Percentiles rank a stretch among this genome's conserved stretches.
Evolutionary conservation across 2,113 vertebrate genomes (phyloP).

Genomic region (Conger conger): DNA sequence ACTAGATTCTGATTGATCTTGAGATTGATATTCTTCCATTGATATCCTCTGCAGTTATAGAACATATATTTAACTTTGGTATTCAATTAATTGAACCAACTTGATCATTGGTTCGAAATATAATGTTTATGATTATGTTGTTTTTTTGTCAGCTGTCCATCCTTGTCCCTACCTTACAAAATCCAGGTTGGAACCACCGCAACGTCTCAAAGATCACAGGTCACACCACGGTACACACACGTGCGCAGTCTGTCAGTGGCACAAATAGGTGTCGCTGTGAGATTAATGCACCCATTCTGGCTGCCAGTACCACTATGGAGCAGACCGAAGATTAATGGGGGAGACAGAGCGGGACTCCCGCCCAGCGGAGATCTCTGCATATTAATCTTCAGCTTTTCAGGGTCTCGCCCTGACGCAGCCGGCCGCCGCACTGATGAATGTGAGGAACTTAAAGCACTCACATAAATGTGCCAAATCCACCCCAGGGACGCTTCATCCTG

Average conservation of each 20-base stretch:
- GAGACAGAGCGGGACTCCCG: constrained; percentile 38
- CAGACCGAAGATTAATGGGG: constrained; percentile 57
- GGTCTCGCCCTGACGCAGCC: constrained; percentile 40
- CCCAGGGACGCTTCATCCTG: constrained; percentile 36
- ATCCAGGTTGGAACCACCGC: background rate
- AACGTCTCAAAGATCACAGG: background rate
- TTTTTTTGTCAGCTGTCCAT: background rate
- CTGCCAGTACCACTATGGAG: background rate
- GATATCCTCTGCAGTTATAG: constrained; percentile 24
- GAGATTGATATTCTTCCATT: background rate
- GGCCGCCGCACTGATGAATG: constrained; percentile 60
- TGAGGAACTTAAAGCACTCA: constrained; percentile 30
- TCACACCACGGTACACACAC: background rate
- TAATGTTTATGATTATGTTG: background rate
- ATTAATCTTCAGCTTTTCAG: constrained; percentile 58
- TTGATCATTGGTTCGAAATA: background rate
- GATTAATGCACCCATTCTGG: constrained; percentile 19
- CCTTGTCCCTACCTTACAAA: background rate
- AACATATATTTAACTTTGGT: constrained; percentile 32
- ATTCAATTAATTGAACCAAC: background rate
- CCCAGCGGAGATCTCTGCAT: constrained; percentile 49
- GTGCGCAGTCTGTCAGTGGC: background rate
- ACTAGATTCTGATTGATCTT: constrained; percentile 29
- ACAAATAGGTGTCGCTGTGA: background rate
- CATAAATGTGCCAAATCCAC: constrained; percentile 14